These are phyloP conservation scores for Harpagoxenus sublaevis DNA, from an alignment of 2,888 invertebrate species.

Conservation along the genomic window DNA sequence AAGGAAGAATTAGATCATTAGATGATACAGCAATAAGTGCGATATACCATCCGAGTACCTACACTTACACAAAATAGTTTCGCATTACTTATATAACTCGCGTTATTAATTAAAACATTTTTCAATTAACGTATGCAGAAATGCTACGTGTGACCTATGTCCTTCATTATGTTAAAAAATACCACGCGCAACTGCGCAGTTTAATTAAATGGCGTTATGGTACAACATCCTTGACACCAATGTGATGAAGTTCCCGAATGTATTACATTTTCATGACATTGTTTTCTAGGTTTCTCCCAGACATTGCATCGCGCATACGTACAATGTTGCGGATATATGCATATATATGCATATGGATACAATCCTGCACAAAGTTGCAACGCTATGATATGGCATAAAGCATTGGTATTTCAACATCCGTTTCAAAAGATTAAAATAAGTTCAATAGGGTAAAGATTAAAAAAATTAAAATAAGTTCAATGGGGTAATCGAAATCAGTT, in stretches of 20 bases:
- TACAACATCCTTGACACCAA: conserved; percentile 25
- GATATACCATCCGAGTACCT: neutral
- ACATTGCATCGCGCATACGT: neutral
- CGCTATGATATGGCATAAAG: neutral
- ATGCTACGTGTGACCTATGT: neutral
- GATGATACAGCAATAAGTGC: neutral
- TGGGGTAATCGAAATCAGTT: conserved; percentile 20
- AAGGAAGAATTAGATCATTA: neutral
- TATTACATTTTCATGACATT: conserved; percentile 34
- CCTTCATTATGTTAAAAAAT: conserved; percentile 33
- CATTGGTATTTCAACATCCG: neutral
- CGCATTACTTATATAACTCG: neutral
- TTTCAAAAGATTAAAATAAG: neutral
- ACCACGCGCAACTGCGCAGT: neutral
- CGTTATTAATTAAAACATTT: neutral
- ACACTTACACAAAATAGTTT: neutral
- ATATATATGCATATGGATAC: neutral
- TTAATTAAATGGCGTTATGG: conserved; percentile 21
- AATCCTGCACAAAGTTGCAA: conserved; percentile 4
- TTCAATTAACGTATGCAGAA: conserved; percentile 1
- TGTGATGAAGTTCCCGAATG: neutral
- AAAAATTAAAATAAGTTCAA: neutral
- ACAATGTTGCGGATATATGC: neutral
- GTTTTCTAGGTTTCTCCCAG: conserved; percentile 14
- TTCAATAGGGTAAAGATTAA: conserved; percentile 5